phyloP scores from a whole-genome alignment of 2,797 vertebrate genomes.

The Tenualosa ilisha region DNA sequence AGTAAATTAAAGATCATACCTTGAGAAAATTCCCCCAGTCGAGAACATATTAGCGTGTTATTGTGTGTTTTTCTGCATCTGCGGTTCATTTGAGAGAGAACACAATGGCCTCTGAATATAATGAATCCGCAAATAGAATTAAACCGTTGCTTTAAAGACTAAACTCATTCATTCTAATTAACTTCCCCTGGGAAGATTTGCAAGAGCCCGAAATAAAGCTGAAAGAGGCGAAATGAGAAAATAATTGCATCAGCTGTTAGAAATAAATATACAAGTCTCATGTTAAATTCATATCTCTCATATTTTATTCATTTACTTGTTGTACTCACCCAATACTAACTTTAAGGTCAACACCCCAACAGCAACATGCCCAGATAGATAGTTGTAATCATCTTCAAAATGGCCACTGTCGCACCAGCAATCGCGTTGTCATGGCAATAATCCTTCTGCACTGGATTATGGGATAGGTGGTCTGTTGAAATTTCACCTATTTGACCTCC shows the following conservation, averaged over 20 bases:
- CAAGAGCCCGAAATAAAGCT: background rate
- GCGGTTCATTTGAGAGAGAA: background rate
- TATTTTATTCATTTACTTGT: constrained; percentile 30
- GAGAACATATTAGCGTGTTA: background rate
- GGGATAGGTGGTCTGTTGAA: background rate
- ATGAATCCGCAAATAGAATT: constrained; percentile 21
- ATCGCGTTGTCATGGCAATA: constrained; percentile 42
- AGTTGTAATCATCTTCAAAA: constrained; percentile 30
- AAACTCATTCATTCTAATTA: constrained; percentile 26
- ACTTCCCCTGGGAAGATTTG: background rate
- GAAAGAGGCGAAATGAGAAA: constrained; percentile 19
- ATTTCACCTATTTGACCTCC: background rate
- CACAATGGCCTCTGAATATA: background rate
- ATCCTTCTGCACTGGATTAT: constrained; percentile 36
- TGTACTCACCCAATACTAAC: background rate
- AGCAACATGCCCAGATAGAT: constrained; percentile 1
- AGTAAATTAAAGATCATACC: constrained; percentile 28
- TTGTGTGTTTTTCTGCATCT: background rate
- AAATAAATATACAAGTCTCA: constrained; percentile 32
- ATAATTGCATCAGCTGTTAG: constrained; percentile 35
- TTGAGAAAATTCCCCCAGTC: constrained; percentile 16
- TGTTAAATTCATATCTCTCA: constrained; percentile 37
- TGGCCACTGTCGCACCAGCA: constrained; percentile 24
- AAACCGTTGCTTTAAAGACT: constrained; percentile 8
- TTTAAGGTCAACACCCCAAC: constrained; percentile 11